Percentiles rank a stretch among this genome's conserved stretches.
phyloP scores from a whole-genome alignment of 2,888 invertebrate genomes.

The Sylvicola cinctus region DNA sequence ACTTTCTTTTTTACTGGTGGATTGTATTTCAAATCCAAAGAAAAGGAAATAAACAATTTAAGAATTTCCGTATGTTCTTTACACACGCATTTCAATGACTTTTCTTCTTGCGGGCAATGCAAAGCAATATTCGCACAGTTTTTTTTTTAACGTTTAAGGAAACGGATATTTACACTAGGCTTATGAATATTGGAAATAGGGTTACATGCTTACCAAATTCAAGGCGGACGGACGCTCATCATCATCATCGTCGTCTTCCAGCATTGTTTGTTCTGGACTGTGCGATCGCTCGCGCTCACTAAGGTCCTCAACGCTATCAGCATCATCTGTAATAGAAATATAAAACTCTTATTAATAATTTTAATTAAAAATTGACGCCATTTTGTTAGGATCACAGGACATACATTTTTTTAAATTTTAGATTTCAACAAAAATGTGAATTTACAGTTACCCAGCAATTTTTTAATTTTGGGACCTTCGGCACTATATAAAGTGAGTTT shows the following conservation, averaged over 20 bases:
- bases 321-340: constrained; percentile 18
- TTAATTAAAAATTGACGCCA: too few relatives aligned
- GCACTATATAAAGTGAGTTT: too few relatives aligned
- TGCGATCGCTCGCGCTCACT: constrained; percentile 24
- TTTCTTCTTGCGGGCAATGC: too few relatives aligned
- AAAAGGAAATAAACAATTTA: background rate
- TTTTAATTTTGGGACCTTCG: too few relatives aligned
- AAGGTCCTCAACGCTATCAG: constrained; percentile 19
- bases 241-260: constrained; percentile 1
- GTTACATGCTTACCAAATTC: constrained; percentile 8
- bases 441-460: too few relatives aligned
- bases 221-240: constrained; percentile 7
- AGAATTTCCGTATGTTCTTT: constrained; percentile 1
- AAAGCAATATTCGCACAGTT: too few relatives aligned
- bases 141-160: background rate
- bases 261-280: constrained; percentile 13
- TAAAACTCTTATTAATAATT: too few relatives aligned
- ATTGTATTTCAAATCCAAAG: constrained; percentile 1
- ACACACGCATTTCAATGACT: too few relatives aligned
- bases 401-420: too few relatives aligned
- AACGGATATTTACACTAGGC: background rate
- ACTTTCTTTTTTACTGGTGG: too few relatives aligned
- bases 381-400: too few relatives aligned
- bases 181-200: background rate
- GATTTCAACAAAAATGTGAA: too few relatives aligned